Percentiles rank a stretch among this genome's conserved stretches.
Evolutionary conservation across 2,797 vertebrate species (phyloP).

Genomic region (Centropyge bicolor): DNA sequence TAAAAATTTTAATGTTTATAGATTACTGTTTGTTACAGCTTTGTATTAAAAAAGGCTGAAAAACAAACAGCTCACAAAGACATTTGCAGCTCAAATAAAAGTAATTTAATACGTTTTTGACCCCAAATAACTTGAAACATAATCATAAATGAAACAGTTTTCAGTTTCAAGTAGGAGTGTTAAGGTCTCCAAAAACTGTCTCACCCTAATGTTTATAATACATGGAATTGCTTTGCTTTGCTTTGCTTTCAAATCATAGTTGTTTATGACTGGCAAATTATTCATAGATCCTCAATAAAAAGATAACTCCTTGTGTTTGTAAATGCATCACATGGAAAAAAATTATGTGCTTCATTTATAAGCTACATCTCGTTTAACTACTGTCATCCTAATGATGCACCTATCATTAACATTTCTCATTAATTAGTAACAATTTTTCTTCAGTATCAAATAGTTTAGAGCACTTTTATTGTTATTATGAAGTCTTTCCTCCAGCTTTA

Average conservation of each 20-base stretch:
- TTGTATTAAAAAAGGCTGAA: not conserved
- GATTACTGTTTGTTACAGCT: slow-evolving; percentile 8
- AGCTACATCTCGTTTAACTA: not conserved
- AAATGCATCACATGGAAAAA: not conserved
- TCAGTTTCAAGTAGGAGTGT: not conserved
- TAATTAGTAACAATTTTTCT: not conserved
- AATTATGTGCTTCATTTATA: slow-evolving; percentile 8
- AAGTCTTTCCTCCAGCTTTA: not conserved
- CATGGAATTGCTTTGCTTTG: not conserved
- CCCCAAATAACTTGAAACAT: slow-evolving; percentile 15
- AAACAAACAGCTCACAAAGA: not conserved
- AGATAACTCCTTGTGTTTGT: not conserved
- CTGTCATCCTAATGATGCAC: not conserved
- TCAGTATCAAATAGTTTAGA: not conserved
- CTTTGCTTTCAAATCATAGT: not conserved
- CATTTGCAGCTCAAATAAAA: not conserved
- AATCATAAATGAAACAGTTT: not conserved
- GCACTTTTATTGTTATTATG: not conserved
- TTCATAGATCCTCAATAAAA: not conserved
- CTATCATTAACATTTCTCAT: not conserved
- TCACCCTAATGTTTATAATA: not conserved
- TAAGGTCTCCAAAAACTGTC: slow-evolving; percentile 2
- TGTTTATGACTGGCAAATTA: not conserved
- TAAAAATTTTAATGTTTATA: slow-evolving; percentile 25
- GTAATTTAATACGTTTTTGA: not conserved